Conservation (phyloP, 2,113 vertebrate species). For the Myiozetetes cayanensis region DNA sequence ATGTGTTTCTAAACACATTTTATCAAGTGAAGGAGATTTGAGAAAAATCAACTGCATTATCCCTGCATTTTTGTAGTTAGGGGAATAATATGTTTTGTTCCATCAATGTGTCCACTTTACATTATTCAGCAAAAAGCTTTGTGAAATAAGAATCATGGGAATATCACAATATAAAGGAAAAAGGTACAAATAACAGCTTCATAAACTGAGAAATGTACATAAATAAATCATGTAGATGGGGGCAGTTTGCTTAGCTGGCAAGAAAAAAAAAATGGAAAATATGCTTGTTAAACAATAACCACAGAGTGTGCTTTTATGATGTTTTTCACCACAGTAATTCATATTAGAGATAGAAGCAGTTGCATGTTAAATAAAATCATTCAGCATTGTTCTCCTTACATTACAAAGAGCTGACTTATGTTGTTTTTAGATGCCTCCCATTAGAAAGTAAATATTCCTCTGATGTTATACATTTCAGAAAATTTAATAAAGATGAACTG, state of each 20-base stretch:
- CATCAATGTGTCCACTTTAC: constrained; percentile 75
- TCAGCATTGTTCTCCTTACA: constrained; percentile 76
- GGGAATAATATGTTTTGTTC: constrained; percentile 71
- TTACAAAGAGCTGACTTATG: constrained; percentile 84
- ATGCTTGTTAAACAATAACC: constrained; percentile 88
- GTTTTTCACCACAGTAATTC: constrained; percentile 82
- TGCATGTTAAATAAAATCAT: constrained; percentile 85
- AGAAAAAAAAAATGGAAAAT: constrained; percentile 84
- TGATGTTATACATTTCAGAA: constrained; percentile 75
- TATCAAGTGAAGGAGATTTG: not conserved
- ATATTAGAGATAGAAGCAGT: constrained; percentile 83
- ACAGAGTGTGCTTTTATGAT: constrained; percentile 83
- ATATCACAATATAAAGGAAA: constrained; percentile 80
- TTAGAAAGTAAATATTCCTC: constrained; percentile 84
- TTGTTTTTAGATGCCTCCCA: constrained; percentile 82
- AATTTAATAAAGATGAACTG: constrained; percentile 79
- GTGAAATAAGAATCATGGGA: constrained; percentile 81
- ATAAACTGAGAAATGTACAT: constrained; percentile 84
- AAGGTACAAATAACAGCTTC: constrained; percentile 84
- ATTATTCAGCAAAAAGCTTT: constrained; percentile 84
- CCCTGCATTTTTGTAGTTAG: constrained; percentile 49
- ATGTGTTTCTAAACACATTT: constrained; percentile 8
- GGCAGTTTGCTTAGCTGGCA: constrained; percentile 84
- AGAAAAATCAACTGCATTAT: constrained; percentile 45
- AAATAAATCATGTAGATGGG: constrained; percentile 88